Base-by-base conservation (phyloP, 2,113 vertebrate genomes). In the Danionella cerebrum region DNA sequence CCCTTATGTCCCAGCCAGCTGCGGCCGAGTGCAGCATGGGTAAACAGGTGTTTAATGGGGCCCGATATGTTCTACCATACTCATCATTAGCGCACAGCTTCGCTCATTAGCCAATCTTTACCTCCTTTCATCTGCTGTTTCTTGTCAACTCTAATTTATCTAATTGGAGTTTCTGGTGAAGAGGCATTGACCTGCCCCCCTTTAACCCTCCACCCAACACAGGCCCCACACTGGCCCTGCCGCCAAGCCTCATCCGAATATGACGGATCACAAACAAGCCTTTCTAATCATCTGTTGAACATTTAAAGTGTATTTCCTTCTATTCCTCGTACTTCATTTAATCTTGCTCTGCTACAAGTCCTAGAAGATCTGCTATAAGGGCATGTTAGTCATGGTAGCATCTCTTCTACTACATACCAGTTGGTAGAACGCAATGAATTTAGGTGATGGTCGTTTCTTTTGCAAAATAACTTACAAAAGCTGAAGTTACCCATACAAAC, bases 121-220 rank as follows among this genome's bases (percentile, higher is more conserved):
- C 69, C 72, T 71, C 68, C 83, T 86, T 89, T 87, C 81, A 87
- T 87, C 83, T 78, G 65, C 65, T 4, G 24, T 38, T 53, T 76
- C 47, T 47, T 87, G 87, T 88, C 87, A 81, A 67, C 38, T 86
- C 73, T 65, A 75, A 84, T 90, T 90, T 82, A 84, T 83, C 78
- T 88, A 90, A 89, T 88, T 89, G 86, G 84, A 81, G 76, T 86
- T 86, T 71, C 77, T 73, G 77, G 27, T 78, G 77, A 84, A 80
- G 84, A 86, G 71, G 81, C 75, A 77, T 69, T 86, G 81, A 87
- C 84, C 84, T 71, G 55, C 65, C 41, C 42, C 67, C 75, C 78
- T 74, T 76, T 73, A 58, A 50, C 71, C 73, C 45, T 27, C 25
- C 70, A 64, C 67, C 10, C 31, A 19, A 53, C n/a, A n/a, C 60